phyloP scores from a whole-genome alignment of 2,888 invertebrate genomes.

The Tachina fera region DNA sequence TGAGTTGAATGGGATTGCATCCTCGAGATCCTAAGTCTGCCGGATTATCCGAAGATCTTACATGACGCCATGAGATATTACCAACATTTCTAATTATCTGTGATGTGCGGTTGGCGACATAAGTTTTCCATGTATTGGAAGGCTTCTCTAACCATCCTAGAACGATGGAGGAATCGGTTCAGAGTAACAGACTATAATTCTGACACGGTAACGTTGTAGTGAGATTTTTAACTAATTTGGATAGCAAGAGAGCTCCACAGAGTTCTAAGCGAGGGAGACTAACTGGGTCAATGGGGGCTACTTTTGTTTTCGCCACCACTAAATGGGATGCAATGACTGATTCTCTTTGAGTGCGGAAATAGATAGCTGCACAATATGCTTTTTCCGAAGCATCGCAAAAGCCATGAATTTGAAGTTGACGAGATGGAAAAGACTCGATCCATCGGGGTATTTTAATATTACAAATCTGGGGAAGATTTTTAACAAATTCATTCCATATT shows the following conservation, averaged over 20 bases:
- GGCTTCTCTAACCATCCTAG: background rate
- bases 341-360: too few species aligned
- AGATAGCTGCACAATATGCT: too few species aligned
- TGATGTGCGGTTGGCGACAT: background rate
- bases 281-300: slow-evolving; percentile 60
- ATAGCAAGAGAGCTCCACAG: slow-evolving; percentile 63
- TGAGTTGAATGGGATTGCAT: slow-evolving; percentile 40
- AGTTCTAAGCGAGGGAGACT: slow-evolving; percentile 65
- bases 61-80: slow-evolving; percentile 57
- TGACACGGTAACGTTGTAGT: too few species aligned
- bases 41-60: slow-evolving; percentile 58
- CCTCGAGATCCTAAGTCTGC: slow-evolving; percentile 64
- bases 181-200: background rate
- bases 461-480: too few species aligned
- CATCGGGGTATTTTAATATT: too few species aligned
- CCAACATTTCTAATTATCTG: background rate
- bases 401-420: too few species aligned
- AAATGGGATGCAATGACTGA: background rate
- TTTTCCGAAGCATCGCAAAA: too few species aligned
- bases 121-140: background rate
- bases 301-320: slow-evolving; percentile 60
- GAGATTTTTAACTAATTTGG: slow-evolving; percentile 11
- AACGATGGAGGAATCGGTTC: background rate
- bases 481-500: too few species aligned
- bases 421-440: too few species aligned